These are phyloP conservation scores for Microhierax caerulescens DNA, from an alignment of 2,797 vertebrate genomes.

Conservation along the genomic window DNA sequence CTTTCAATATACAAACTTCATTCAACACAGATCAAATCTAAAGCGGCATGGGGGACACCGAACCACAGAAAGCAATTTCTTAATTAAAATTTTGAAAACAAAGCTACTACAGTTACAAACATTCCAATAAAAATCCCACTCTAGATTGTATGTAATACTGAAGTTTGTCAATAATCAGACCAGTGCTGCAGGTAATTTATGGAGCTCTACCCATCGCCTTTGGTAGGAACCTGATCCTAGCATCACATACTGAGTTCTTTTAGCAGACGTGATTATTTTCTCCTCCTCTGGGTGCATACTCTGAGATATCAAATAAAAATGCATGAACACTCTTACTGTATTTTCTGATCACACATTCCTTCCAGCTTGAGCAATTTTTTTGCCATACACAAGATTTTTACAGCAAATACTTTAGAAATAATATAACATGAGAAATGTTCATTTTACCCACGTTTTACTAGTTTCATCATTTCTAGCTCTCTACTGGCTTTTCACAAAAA, in stretches of 20 bases:
- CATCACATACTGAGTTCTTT: not conserved
- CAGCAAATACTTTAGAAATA: not conserved
- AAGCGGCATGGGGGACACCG: not conserved
- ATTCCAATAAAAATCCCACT: not conserved
- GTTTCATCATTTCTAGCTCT: not conserved
- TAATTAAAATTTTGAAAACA: not conserved
- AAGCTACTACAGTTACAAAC: not conserved
- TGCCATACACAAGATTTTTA: not conserved
- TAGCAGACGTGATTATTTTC: not conserved
- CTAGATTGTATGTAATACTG: not conserved
- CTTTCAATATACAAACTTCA: not conserved
- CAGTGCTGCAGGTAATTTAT: not conserved
- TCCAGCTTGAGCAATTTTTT: not conserved
- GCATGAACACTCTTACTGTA: fast-evolving
- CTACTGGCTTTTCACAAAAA: not conserved
- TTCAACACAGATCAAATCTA: not conserved
- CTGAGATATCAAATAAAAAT: not conserved
- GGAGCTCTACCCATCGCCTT: not conserved
- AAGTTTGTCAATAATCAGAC: not conserved
- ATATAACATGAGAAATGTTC: not conserved
- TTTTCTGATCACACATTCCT: not conserved
- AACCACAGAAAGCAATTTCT: not conserved
- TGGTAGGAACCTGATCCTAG: not conserved
- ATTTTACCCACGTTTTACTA: not conserved
- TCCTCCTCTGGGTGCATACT: not conserved